Percentiles rank a stretch among this genome's conserved stretches.
Evolutionary conservation across 1,140 invertebrate genomes (phyloP).

Genomic region (Drosophila santomea): DNA sequence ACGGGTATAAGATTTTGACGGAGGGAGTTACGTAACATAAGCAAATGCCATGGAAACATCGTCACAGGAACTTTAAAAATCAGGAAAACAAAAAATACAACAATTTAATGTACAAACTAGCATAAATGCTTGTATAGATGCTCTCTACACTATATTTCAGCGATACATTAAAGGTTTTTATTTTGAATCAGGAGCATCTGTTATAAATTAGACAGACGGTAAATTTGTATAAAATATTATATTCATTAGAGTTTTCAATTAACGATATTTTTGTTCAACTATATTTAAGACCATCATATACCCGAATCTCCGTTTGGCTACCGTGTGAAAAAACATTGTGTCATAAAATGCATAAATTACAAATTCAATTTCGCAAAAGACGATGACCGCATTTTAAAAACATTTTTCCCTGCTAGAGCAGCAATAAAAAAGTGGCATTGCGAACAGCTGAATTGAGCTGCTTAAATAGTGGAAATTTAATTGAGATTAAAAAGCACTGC

Average conservation of each 20-base stretch:
- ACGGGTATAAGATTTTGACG: not conserved
- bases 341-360: slow-evolving; percentile 58
- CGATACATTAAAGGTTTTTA: too few relatives aligned
- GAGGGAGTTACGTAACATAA: not conserved
- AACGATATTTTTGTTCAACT: too few relatives aligned
- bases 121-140: too few relatives aligned
- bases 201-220: too few relatives aligned
- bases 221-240: not conserved
- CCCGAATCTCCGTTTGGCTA: not conserved
- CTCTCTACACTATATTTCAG: too few relatives aligned
- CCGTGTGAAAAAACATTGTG: slow-evolving; percentile 29
- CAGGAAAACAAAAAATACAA: too few relatives aligned
- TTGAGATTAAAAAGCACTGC: not conserved
- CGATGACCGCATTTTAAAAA: slow-evolving; percentile 28
- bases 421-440: not conserved
- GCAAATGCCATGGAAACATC: not conserved
- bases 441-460: not conserved
- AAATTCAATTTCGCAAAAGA: slow-evolving; percentile 65
- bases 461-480: slow-evolving; percentile 12
- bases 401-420: slow-evolving; percentile 25
- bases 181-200: too few relatives aligned
- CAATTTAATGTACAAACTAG: too few relatives aligned
- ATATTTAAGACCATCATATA: not conserved
- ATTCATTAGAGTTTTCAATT: not conserved
- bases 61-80: not conserved